Conservation (phyloP, 2,797 vertebrate species). For the Gymnocypris eckloni region DNA sequence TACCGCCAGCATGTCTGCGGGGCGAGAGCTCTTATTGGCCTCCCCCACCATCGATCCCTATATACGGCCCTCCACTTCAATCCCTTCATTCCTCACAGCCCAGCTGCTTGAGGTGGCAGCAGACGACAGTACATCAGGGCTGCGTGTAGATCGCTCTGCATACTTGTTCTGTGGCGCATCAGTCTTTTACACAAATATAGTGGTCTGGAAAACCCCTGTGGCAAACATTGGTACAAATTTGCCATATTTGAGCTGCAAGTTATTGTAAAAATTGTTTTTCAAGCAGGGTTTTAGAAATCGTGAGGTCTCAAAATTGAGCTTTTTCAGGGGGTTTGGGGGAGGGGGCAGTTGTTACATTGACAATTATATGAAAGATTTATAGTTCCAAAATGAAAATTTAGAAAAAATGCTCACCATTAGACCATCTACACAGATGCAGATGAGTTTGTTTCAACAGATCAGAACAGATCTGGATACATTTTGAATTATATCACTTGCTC, state of each 20-base stretch:
- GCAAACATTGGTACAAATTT: background rate
- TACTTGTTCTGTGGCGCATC: constrained; percentile 75
- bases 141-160: constrained; percentile 75
- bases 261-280: too few relatives aligned
- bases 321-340: background rate
- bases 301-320: background rate
- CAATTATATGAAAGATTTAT: background rate
- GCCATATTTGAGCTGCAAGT: background rate
- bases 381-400: background rate
- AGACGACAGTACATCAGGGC: constrained; percentile 80
- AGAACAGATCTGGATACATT: background rate
- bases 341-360: background rate
- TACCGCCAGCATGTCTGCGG: constrained; percentile 76
- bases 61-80: constrained; percentile 54
- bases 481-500: too few relatives aligned
- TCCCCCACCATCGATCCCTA: constrained; percentile 48
- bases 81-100: constrained; percentile 76
- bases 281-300: background rate
- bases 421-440: background rate
- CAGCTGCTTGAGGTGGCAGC: constrained; percentile 74
- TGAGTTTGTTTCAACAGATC: background rate
- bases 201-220: constrained; percentile 11
- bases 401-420: background rate
- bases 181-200: constrained; percentile 70
- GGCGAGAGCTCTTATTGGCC: constrained; percentile 69